Conservation (phyloP, 2,797 vertebrate species). For the Pagetopsis macropterus region DNA sequence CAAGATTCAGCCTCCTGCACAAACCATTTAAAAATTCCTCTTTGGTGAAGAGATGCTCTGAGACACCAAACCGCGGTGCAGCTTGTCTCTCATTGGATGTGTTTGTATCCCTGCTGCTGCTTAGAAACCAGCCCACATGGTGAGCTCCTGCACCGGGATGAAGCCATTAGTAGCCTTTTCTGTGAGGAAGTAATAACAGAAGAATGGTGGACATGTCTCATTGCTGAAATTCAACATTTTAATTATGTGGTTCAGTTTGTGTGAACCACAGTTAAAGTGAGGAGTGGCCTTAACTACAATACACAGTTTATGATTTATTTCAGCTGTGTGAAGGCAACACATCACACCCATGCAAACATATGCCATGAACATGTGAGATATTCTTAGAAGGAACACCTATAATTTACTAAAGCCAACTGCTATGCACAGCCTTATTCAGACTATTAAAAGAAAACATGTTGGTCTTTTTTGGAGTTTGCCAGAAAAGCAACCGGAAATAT, state of each 20-base stretch:
- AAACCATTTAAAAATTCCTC: slow-evolving; percentile 60
- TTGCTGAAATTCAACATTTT: slow-evolving; percentile 21
- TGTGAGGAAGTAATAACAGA: slow-evolving; percentile 5
- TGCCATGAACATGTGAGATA: slow-evolving; percentile 52
- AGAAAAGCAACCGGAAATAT: slow-evolving; percentile 59
- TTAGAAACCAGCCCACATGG: slow-evolving; percentile 70
- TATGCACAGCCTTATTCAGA: slow-evolving; percentile 51
- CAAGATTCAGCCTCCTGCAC: slow-evolving; percentile 25
- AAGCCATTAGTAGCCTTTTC: slow-evolving; percentile 34
- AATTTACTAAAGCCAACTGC: slow-evolving; percentile 65
- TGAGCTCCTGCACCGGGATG: slow-evolving; percentile 37
- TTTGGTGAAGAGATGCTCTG: slow-evolving; percentile 61
- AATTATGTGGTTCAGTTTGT: slow-evolving; percentile 35
- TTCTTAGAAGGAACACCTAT: slow-evolving; percentile 51
- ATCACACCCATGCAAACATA: slow-evolving; percentile 37
- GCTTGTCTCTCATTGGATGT: slow-evolving; percentile 55
- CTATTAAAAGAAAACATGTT: slow-evolving; percentile 57
- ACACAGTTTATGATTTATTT: slow-evolving; percentile 25
- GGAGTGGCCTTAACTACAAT: slow-evolving; percentile 55
- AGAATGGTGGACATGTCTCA: not conserved
- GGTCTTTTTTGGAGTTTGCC: slow-evolving; percentile 39
- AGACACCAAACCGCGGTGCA: slow-evolving; percentile 37
- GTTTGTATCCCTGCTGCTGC: slow-evolving; percentile 71
- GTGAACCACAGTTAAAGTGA: slow-evolving; percentile 26
- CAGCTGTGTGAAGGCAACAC: slow-evolving; percentile 32